A percentile compares a stretch with the other conserved stretches of the same genome.
Conservation (phyloP, 2,113 vertebrate genomes). For the Illadopsis cleaveri region DNA sequence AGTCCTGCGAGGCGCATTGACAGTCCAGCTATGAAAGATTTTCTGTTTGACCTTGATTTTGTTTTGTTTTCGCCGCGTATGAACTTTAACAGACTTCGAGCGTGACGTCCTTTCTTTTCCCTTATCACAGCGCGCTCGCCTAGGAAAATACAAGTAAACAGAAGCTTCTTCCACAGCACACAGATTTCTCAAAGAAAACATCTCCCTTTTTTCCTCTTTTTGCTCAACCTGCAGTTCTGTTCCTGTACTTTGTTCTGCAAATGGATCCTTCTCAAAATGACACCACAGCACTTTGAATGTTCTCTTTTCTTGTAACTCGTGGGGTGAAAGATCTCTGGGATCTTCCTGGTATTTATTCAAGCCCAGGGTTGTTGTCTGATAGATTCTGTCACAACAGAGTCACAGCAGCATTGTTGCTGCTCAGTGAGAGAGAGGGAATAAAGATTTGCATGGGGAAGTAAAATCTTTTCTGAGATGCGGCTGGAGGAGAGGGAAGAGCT, state of each 20-base stretch:
- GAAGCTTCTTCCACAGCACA: background rate
- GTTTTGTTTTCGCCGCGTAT: conserved; percentile 23
- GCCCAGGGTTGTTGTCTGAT: background rate
- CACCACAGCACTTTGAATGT: background rate
- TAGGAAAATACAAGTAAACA: conserved; percentile 17
- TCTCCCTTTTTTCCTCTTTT: background rate
- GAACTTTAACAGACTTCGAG: conserved; percentile 63
- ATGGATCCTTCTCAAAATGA: conserved; percentile 15
- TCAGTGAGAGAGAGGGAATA: background rate
- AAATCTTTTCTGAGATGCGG: background rate
- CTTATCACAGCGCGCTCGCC: background rate
- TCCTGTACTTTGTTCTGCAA: conserved; percentile 36
- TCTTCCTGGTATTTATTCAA: background rate
- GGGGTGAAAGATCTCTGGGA: background rate
- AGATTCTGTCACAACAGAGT: background rate
- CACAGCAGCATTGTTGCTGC: background rate
- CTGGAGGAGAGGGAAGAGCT: background rate
- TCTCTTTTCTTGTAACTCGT: conserved; percentile 10
- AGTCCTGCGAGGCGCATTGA: background rate
- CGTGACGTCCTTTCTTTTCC: conserved; percentile 26
- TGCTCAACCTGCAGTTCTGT: background rate
- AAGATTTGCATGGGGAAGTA: background rate
- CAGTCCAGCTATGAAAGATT: conserved; percentile 30
- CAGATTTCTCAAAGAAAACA: background rate
- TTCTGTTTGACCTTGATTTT: conserved; percentile 62